phyloP scores from a whole-genome alignment of 2,113 vertebrate species.

The Brachionichthys hirsutus region DNA sequence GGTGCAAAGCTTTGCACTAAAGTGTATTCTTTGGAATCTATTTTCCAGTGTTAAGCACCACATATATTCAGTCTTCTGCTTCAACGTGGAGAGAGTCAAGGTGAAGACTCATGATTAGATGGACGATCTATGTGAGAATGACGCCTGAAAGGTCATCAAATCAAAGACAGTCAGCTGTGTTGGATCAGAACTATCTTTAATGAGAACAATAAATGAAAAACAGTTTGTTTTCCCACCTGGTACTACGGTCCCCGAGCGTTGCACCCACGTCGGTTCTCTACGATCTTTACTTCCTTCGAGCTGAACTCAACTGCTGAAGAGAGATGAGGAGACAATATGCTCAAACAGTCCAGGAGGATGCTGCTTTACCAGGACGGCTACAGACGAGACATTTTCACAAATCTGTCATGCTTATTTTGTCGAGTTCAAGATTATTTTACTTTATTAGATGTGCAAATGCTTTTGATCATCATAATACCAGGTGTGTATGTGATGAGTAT shows the following conservation, averaged over 20 bases:
- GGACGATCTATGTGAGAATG: not conserved
- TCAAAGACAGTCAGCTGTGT: conserved; percentile 5
- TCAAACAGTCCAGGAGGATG: not conserved
- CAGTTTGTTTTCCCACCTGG: not conserved
- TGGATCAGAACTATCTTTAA: conserved; percentile 12
- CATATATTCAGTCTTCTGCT: not conserved
- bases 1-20: conserved; percentile 12
- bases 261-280: not conserved
- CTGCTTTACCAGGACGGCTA: conserved; percentile 5
- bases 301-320: conserved; percentile 16
- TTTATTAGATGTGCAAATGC: conserved; percentile 31
- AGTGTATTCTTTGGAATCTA: conserved; percentile 6
- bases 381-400: conserved; percentile 22
- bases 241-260: not conserved
- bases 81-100: conserved; percentile 5
- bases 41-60: conserved; percentile 8
- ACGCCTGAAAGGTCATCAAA: not conserved
- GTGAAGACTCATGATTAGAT: conserved; percentile 2
- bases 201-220: not conserved
- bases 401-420: conserved; percentile 26
- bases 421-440: not conserved
- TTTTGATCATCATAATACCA: conserved; percentile 2
- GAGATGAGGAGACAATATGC: not conserved
- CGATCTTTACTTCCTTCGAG: conserved; percentile 9
- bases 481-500: not conserved